phyloP scores from a whole-genome alignment of 2,797 vertebrate genomes.

The Chanos chanos region DNA sequence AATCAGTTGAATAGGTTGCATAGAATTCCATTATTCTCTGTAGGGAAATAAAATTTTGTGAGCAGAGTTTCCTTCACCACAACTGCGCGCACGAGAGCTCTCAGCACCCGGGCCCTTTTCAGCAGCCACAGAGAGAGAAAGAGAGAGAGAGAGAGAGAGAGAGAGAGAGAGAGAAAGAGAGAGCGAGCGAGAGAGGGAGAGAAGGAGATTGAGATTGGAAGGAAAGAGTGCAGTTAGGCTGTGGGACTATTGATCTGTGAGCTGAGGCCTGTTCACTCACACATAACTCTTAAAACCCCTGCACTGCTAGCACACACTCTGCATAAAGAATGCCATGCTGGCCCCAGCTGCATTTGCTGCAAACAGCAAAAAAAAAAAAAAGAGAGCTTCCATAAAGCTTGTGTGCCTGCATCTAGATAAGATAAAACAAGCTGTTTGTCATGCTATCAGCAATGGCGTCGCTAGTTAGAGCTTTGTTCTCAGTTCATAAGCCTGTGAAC shows the following conservation, averaged over 20 bases:
- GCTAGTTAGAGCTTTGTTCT: too few species aligned
- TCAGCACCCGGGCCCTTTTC: conserved; percentile 29
- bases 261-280: conserved; percentile 54
- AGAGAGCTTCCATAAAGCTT: too few species aligned
- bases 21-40: conserved; percentile 27
- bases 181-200: conserved; percentile 9
- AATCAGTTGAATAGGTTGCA: conserved; percentile 37
- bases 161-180: neutral
- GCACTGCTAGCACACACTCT: conserved; percentile 63
- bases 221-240: conserved; percentile 46
- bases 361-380: neutral
- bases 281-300: conserved; percentile 66
- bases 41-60: conserved; percentile 22
- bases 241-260: conserved; percentile 60
- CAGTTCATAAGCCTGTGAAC: too few species aligned
- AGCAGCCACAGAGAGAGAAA: too few species aligned
- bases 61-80: conserved; percentile 5
- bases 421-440: too few species aligned
- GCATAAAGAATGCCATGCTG: conserved; percentile 25
- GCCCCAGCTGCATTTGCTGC: conserved; percentile 4
- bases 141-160: neutral
- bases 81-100: conserved; percentile 29
- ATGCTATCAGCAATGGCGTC: too few species aligned
- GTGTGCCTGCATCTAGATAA: too few species aligned
- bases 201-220: conserved; percentile 18